phyloP scores from a whole-genome alignment of 2,888 invertebrate genomes.

The Venustoraphidia nigricollis region DNA sequence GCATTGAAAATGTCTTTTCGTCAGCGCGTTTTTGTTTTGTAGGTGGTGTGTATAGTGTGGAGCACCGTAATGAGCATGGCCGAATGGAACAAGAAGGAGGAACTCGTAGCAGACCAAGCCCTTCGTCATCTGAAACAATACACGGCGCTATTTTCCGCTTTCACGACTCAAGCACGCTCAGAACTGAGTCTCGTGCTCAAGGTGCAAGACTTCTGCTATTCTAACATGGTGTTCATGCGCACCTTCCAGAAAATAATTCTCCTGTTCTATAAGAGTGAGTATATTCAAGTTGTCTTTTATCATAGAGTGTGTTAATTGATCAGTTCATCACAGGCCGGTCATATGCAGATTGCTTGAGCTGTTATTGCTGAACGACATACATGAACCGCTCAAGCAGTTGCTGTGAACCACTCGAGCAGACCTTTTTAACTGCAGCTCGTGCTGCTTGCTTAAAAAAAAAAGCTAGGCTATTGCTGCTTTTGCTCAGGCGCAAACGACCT shows the following conservation, averaged over 20 bases:
- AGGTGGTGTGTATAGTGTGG: constrained; percentile 47
- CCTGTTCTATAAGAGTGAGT: constrained; percentile 83
- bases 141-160: constrained; percentile 72
- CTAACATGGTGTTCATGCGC: constrained; percentile 98
- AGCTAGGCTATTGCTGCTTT: too few species aligned
- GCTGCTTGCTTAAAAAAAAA: too few species aligned
- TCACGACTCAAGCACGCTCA: constrained; percentile 71
- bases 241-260: constrained; percentile 95
- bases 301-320: too few species aligned
- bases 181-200: constrained; percentile 80
- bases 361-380: too few species aligned
- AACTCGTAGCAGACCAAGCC: constrained; percentile 89
- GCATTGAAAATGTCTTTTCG: too few species aligned
- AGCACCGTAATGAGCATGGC: constrained; percentile 86
- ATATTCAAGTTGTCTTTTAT: background rate
- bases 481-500: too few species aligned
- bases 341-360: too few species aligned
- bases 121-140: constrained; percentile 77
- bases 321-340: too few species aligned
- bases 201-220: constrained; percentile 96
- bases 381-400: too few species aligned
- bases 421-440: too few species aligned
- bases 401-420: too few species aligned
- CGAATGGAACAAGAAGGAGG: constrained; percentile 98
- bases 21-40: too few species aligned